phyloP scores from a whole-genome alignment of 1,140 invertebrate genomes.

The Gonioctena quinquepunctata region DNA sequence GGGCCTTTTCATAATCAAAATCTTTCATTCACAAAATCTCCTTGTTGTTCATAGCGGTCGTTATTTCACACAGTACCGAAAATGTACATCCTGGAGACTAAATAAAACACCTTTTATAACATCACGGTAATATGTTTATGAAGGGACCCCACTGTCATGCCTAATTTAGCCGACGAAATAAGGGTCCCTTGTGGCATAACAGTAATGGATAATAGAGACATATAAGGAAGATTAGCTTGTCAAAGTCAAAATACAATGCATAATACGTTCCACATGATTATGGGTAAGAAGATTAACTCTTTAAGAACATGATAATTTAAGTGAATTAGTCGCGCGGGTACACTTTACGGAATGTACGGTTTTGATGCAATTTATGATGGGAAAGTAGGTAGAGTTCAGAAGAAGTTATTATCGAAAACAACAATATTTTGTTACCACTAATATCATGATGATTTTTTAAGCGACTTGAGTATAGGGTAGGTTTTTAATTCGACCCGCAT shows the following conservation, averaged over 20 bases:
- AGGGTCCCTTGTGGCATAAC: not conserved
- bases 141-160: not conserved
- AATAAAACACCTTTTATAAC: not conserved
- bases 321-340: not conserved
- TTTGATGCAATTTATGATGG: not conserved
- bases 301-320: not conserved
- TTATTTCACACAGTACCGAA: too few relatives aligned
- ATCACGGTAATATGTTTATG: not conserved
- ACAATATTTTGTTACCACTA: too few relatives aligned
- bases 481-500: too few relatives aligned
- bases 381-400: not conserved
- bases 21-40: too few relatives aligned
- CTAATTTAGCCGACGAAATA: not conserved
- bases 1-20: too few relatives aligned
- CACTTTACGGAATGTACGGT: not conserved
- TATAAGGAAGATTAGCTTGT: slow-evolving; percentile 19
- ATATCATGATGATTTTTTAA: too few relatives aligned
- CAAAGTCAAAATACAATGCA: slow-evolving; percentile 19
- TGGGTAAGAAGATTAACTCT: not conserved
- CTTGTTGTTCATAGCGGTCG: too few relatives aligned
- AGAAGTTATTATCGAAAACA: not conserved
- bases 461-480: too few relatives aligned
- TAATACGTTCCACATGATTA: slow-evolving; percentile 1
- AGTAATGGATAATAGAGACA: slow-evolving; percentile 11
- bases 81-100: too few relatives aligned